Percentiles rank a stretch among this genome's conserved stretches.
Conservation (phyloP, 2,888 invertebrate species). For the Ellobium chinense region DNA sequence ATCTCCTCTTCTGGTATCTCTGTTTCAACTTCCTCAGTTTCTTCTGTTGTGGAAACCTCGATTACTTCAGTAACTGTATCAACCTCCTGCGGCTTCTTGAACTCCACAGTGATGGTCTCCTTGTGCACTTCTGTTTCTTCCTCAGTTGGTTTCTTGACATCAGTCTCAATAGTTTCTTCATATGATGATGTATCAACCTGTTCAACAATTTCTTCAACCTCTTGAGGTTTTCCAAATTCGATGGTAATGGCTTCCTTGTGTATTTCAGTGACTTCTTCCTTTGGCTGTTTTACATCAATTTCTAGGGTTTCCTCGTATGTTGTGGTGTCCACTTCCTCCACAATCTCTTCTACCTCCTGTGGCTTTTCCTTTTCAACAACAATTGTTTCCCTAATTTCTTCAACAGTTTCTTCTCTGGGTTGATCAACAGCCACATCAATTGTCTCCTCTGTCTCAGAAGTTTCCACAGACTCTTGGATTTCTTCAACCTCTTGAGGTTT, state of each 20-base stretch:
- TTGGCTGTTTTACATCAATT: background rate
- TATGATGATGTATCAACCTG: constrained; percentile 26
- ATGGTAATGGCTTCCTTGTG: background rate
- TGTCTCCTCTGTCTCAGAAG: constrained; percentile 31
- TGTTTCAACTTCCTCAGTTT: constrained; percentile 35
- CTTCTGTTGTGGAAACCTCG: constrained; percentile 17
- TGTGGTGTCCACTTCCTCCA: constrained; percentile 13
- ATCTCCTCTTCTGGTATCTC: constrained; percentile 53
- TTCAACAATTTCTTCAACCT: constrained; percentile 39
- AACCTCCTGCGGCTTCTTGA: constrained; percentile 50
- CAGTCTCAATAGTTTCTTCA: constrained; percentile 35
- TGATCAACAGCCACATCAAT: constrained; percentile 50
- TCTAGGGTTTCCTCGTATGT: constrained; percentile 11
- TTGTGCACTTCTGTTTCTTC: constrained; percentile 46
- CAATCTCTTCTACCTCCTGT: constrained; percentile 40
- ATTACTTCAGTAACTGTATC: constrained; percentile 29
- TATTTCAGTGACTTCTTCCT: constrained; percentile 4
- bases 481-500: constrained; percentile 30
- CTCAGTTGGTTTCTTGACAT: constrained; percentile 46
- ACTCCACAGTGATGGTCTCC: constrained; percentile 47
- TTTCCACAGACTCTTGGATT: constrained; percentile 29
- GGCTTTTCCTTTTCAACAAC: constrained; percentile 39
- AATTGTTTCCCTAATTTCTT: constrained; percentile 40
- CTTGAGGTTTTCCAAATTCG: constrained; percentile 5
- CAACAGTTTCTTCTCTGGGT: constrained; percentile 50